A percentile compares a stretch with the other conserved stretches of the same genome.
phyloP scores from a whole-genome alignment of 2,888 invertebrate genomes.

The Melanophora roralis region DNA sequence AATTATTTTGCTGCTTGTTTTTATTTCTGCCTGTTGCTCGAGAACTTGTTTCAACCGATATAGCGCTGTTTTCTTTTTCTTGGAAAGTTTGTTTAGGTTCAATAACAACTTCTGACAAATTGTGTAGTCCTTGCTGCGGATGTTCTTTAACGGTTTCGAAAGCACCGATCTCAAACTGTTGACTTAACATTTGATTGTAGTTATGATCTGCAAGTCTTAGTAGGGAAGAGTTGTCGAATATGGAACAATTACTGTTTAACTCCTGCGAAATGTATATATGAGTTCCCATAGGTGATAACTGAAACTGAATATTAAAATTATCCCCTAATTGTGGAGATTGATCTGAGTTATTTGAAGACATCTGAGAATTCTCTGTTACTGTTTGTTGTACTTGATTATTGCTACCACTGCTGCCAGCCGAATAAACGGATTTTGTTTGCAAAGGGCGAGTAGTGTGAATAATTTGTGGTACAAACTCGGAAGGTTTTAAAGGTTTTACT shows the following conservation, averaged over 20 bases:
- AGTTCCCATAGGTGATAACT: background rate
- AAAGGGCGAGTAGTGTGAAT: conserved; percentile 49
- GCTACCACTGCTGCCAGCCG: background rate
- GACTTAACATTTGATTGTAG: background rate
- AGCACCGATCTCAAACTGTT: background rate
- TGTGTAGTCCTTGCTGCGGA: background rate
- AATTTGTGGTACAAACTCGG: conserved; percentile 48
- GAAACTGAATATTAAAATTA: background rate
- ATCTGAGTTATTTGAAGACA: background rate
- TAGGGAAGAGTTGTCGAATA: conserved; percentile 55
- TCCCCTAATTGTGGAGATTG: background rate
- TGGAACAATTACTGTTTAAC: conserved; percentile 54
- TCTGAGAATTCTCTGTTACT: background rate
- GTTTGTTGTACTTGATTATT: background rate
- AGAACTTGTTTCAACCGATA: no score
- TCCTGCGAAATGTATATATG: conserved; percentile 50
- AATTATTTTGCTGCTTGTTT: background rate
- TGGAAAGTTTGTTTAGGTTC: no score
- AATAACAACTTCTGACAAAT: no score
- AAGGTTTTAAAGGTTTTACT: conserved; percentile 23
- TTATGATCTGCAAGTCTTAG: conserved; percentile 37
- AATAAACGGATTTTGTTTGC: background rate
- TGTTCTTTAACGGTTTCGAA: no score
- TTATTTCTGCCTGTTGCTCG: background rate
- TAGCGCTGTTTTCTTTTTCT: no score